These are phyloP conservation scores for Rhyzopertha dominica DNA, from an alignment of 1,140 invertebrate species.

Conservation along the genomic window DNA sequence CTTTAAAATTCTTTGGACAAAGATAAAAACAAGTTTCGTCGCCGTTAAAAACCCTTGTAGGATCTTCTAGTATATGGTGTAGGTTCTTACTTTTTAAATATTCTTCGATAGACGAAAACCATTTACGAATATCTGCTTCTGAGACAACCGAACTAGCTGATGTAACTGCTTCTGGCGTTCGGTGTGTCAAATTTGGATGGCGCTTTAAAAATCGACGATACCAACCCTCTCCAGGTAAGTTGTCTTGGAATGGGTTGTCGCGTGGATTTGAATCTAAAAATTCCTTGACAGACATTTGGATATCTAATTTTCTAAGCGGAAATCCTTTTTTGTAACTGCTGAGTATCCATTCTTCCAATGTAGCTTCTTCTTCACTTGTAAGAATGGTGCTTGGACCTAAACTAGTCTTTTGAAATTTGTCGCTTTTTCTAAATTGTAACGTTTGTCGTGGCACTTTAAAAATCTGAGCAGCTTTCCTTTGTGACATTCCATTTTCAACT, in stretches of 20 bases:
- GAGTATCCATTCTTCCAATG: constrained; percentile 23
- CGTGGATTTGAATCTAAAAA: constrained; percentile 25
- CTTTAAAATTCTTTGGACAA: constrained; percentile 28
- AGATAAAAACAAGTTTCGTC: constrained; percentile 39
- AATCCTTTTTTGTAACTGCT: constrained; percentile 18
- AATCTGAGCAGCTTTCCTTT: background rate
- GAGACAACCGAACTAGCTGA: constrained; percentile 31
- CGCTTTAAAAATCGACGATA: constrained; percentile 35
- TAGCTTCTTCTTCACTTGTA: constrained; percentile 17
- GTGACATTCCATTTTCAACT: constrained; percentile 6
- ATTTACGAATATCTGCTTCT: constrained; percentile 36
- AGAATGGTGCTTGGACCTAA: constrained; percentile 19
- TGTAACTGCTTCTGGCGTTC: constrained; percentile 22
- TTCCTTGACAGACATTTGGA: constrained; percentile 18
- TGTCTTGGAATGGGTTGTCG: constrained; percentile 34
- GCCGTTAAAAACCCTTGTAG: constrained; percentile 32
- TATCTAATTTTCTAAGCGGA: constrained; percentile 22
- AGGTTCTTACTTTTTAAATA: constrained; percentile 30
- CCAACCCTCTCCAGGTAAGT: constrained; percentile 35
- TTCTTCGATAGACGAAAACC: constrained; percentile 40
- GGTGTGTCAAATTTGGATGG: constrained; percentile 28
- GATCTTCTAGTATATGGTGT: constrained; percentile 30
- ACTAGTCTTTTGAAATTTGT: constrained; percentile 13
- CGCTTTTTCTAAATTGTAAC: constrained; percentile 14
- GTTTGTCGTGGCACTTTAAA: constrained; percentile 13